A percentile compares a stretch with the other conserved stretches of the same genome.
These are phyloP conservation scores for Frieseomelitta varia DNA, from an alignment of 1,140 invertebrate species.

Conservation along the genomic window DNA sequence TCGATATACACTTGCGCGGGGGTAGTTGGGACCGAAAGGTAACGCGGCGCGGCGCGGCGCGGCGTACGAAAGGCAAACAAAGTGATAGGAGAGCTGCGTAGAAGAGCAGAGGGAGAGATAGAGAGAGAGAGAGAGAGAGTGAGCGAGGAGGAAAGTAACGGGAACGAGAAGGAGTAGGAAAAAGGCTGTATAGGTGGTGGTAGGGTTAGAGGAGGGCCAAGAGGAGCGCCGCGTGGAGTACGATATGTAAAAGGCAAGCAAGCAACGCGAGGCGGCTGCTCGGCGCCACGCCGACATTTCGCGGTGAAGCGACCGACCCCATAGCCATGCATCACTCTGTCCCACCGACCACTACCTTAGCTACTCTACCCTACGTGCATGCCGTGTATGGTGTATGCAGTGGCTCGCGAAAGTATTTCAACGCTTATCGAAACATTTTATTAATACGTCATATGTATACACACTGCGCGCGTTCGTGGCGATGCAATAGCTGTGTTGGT, in stretches of 20 bases:
- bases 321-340: conserved; percentile 73
- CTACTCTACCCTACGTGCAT: conserved; percentile 18
- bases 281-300: conserved; percentile 73
- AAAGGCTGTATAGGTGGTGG: not conserved
- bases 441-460: no score
- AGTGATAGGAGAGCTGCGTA: conserved; percentile 50
- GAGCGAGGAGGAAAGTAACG: not conserved
- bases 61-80: conserved; percentile 64
- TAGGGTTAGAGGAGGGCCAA: conserved; percentile 11
- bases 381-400: not conserved
- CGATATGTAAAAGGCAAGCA: conserved; percentile 64
- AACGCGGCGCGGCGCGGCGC: conserved; percentile 54
- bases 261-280: conserved; percentile 59
- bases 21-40: conserved; percentile 38
- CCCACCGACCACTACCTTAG: conserved; percentile 67
- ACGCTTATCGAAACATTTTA: not conserved
- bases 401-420: not conserved
- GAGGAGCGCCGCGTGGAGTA: conserved; percentile 48
- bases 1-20: conserved; percentile 51
- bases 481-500: no score
- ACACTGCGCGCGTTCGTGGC: no score
- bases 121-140: not conserved
- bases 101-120: not conserved
- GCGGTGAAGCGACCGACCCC: conserved; percentile 70
- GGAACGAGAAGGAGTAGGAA: not conserved